A percentile compares a stretch with the other conserved stretches of the same genome.
phyloP scores from a whole-genome alignment of 2,113 vertebrate genomes.

The Mustela lutreola region DNA sequence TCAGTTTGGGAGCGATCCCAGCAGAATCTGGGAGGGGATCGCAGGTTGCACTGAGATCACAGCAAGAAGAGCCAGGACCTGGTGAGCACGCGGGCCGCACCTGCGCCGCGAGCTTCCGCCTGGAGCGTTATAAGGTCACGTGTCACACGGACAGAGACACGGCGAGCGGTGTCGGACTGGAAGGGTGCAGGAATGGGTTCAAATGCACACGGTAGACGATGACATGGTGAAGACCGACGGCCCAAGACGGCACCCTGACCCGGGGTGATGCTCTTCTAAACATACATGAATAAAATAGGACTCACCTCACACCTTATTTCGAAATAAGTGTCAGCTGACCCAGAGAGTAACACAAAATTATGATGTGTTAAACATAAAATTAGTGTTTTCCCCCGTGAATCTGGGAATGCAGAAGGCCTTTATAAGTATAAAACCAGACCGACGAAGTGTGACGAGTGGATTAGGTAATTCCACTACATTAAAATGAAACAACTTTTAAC shows the following conservation, averaged over 20 bases:
- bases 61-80: background rate
- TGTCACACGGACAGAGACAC: rapidly evolving
- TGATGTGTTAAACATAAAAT: background rate
- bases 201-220: too few relatives aligned
- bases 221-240: background rate
- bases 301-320: background rate
- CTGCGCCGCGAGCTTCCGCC: rapidly evolving
- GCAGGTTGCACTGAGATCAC: background rate
- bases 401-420: background rate
- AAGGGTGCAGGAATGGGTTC: background rate
- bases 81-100: rapidly evolving
- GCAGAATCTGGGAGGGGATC: background rate
- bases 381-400: background rate
- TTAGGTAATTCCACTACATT: background rate
- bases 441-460: background rate
- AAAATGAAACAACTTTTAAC: background rate
- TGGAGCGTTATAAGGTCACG: rapidly evolving
- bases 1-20: background rate
- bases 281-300: background rate
- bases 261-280: background rate
- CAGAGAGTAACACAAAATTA: background rate
- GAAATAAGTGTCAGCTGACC: background rate
- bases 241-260: background rate
- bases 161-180: too few relatives aligned
- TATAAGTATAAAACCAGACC: background rate